These are phyloP conservation scores for Xestia ashworthii DNA, from an alignment of 2,888 invertebrate species.

Conservation along the genomic window DNA sequence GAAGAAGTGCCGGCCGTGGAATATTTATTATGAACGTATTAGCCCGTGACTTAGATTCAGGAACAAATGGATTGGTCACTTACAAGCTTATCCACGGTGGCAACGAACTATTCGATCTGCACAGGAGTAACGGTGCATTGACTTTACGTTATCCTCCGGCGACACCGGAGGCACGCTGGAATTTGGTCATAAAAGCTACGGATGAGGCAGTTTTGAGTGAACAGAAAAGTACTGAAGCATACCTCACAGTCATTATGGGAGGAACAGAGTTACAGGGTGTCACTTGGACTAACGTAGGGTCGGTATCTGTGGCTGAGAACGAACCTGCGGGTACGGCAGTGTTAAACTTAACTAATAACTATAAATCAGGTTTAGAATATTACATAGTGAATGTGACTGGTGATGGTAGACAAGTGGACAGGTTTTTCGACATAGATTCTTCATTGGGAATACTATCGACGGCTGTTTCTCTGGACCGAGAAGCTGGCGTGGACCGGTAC, in stretches of 20 bases:
- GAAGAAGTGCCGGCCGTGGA: constrained; percentile 89
- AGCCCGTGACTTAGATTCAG: constrained; percentile 97
- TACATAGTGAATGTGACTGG: constrained; percentile 97
- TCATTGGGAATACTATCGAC: constrained; percentile 97
- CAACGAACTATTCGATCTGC: constrained; percentile 94
- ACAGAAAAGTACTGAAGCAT: constrained; percentile 96
- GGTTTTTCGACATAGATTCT: constrained; percentile 97
- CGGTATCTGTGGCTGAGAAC: constrained; percentile 96
- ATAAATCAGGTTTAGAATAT: constrained; percentile 94
- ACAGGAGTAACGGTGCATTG: constrained; percentile 95
- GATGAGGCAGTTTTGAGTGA: constrained; percentile 98
- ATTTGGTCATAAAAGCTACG: constrained; percentile 96
- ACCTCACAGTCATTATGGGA: constrained; percentile 95
- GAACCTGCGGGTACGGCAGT: constrained; percentile 96
- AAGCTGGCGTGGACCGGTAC: constrained; percentile 95
- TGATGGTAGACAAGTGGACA: constrained; percentile 94
- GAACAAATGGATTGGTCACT: constrained; percentile 97
- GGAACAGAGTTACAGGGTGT: constrained; percentile 91
- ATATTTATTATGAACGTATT: constrained; percentile 94
- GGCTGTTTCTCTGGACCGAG: constrained; percentile 95
- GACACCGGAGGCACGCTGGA: constrained; percentile 94
- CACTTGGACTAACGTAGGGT: constrained; percentile 92
- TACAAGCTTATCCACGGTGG: constrained; percentile 96
- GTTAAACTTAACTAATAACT: constrained; percentile 94
- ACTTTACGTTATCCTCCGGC: constrained; percentile 91